phyloP scores from a whole-genome alignment of 2,888 invertebrate species.

The Phrixothrix hirtus region DNA sequence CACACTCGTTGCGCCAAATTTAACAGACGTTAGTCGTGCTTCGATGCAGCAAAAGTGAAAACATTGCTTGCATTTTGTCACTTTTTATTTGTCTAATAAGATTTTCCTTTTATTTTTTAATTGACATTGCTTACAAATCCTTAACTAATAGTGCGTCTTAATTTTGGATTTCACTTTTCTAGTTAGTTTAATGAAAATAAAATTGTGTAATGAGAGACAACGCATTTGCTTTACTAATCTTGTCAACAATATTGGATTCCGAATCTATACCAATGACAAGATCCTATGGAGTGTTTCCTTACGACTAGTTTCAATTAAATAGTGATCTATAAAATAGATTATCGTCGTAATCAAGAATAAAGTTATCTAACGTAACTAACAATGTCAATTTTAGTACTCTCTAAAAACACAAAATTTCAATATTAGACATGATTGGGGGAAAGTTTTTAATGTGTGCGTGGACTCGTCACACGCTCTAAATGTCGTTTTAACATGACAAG shows the following conservation, averaged over 20 bases:
- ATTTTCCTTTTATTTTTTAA: conserved; percentile 28
- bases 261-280: no score
- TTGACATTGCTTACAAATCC: conserved; percentile 24
- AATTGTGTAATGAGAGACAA: no score
- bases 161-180: conserved; percentile 20
- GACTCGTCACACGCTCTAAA: conserved; percentile 31
- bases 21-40: conserved; percentile 35
- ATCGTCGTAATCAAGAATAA: background rate
- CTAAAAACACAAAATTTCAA: conserved; percentile 23
- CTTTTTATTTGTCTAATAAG: conserved; percentile 32
- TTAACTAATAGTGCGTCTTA: conserved; percentile 18
- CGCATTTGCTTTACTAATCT: no score
- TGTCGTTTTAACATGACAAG: conserved; percentile 19
- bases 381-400: conserved; percentile 22
- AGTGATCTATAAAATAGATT: background rate
- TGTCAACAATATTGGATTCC: no score
- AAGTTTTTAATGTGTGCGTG: conserved; percentile 28
- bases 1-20: conserved; percentile 33
- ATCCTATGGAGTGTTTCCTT: no score
- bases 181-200: background rate
- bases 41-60: conserved; percentile 36
- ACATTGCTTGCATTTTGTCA: conserved; percentile 31
- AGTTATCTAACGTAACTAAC: conserved; percentile 23
- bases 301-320: no score
- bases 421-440: conserved; percentile 28